Evolutionary conservation across 1,140 invertebrate genomes (phyloP).

Genomic region (Drosophila neocordata): DNA sequence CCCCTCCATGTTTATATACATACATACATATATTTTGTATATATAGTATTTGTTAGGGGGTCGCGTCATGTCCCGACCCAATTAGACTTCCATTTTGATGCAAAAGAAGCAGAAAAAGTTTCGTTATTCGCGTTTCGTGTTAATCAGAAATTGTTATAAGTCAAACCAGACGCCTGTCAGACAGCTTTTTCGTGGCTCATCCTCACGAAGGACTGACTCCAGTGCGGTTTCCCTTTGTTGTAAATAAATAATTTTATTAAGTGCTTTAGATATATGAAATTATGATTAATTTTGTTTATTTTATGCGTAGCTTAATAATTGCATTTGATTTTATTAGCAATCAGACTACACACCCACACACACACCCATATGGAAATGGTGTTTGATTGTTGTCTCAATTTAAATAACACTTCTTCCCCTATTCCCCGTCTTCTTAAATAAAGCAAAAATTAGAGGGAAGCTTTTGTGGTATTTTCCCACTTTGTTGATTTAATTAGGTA

Average conservation of each 20-base stretch:
- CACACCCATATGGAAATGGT: neutral
- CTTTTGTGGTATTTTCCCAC: conserved; percentile 46
- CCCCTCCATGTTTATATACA: neutral
- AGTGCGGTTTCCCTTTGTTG: neutral
- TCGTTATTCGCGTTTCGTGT: conserved; percentile 35
- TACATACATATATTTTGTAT: neutral
- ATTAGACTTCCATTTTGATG: conserved; percentile 25
- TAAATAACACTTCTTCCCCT: neutral
- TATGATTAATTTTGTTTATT: conserved; percentile 38
- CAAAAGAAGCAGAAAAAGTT: conserved; percentile 13
- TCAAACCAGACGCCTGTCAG: conserved; percentile 23
- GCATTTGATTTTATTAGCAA: conserved; percentile 44
- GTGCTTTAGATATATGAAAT: conserved; percentile 21
- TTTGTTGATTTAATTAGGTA: conserved; percentile 72
- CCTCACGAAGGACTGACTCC: neutral
- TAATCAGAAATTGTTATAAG: conserved; percentile 40
- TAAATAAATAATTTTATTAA: conserved; percentile 31
- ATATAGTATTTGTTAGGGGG: neutral
- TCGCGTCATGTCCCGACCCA: conserved; percentile 41
- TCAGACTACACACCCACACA: too few species aligned
- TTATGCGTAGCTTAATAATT: conserved; percentile 44
- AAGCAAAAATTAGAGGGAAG: conserved; percentile 1
- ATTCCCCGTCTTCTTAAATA: neutral
- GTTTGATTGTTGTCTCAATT: neutral
- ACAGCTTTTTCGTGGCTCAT: neutral